Percentiles rank a stretch among this genome's conserved stretches.
phyloP scores from a whole-genome alignment of 2,888 invertebrate species.

The Chironomus riparius region DNA sequence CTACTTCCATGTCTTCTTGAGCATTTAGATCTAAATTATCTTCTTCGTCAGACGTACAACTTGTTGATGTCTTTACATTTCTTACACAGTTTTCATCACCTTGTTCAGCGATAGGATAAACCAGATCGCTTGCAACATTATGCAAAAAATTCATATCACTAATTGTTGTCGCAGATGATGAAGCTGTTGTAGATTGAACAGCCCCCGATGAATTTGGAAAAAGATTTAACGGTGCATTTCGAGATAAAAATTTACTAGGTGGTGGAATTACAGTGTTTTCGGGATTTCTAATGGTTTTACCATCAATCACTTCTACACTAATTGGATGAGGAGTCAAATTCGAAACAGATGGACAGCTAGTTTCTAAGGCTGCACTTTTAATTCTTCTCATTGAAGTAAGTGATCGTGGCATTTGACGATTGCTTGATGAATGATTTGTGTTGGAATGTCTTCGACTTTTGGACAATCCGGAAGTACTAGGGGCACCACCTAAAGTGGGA shows the following conservation, averaged over 20 bases:
- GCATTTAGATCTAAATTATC: conserved; percentile 10
- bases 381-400: conserved; percentile 54
- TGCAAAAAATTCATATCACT: conserved; percentile 37
- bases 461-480: conserved; percentile 25
- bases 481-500: conserved; percentile 38
- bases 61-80: conserved; percentile 33
- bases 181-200: conserved; percentile 2
- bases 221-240: conserved; percentile 61
- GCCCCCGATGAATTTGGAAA: conserved; percentile 45
- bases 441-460: conserved; percentile 41
- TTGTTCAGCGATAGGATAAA: conserved; percentile 78
- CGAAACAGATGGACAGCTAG: conserved; percentile 58
- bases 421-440: conserved; percentile 39
- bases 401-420: conserved; percentile 22
- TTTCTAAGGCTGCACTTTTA: conserved; percentile 61
- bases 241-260: conserved; percentile 58
- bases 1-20: background rate
- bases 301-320: conserved; percentile 64
- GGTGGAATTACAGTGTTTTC: conserved; percentile 55
- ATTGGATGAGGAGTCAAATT: conserved; percentile 73
- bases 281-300: conserved; percentile 58
- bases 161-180: conserved; percentile 21
- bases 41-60: conserved; percentile 22
- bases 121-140: conserved; percentile 60
- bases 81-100: conserved; percentile 56